These are phyloP conservation scores for Limnephilus auricula DNA, from an alignment of 2,888 invertebrate genomes.

Conservation along the genomic window DNA sequence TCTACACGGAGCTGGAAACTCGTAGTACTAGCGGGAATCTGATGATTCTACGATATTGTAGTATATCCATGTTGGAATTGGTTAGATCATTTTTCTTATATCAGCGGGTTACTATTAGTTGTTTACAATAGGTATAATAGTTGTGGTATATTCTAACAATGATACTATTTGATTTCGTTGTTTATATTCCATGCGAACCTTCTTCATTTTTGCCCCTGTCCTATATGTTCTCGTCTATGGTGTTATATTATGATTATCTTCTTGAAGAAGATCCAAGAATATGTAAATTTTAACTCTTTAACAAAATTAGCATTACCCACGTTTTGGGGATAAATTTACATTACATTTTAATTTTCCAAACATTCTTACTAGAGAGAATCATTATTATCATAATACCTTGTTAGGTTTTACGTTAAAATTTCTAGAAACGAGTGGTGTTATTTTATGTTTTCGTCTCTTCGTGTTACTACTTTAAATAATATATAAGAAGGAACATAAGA, in stretches of 20 bases:
- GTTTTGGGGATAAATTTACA: neutral
- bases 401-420: neutral
- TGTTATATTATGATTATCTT: neutral
- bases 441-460: neutral
- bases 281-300: neutral
- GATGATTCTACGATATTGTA: too few relatives aligned
- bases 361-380: neutral
- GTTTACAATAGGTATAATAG: too few relatives aligned
- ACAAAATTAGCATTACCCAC: neutral
- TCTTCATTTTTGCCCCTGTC: too few relatives aligned
- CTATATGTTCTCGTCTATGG: neutral
- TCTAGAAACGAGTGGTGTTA: neutral
- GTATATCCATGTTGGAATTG: too few relatives aligned
- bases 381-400: neutral
- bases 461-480: neutral
- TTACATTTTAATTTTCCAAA: neutral
- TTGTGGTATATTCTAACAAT: too few relatives aligned
- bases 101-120: too few relatives aligned
- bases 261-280: neutral
- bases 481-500: neutral
- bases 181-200: too few relatives aligned
- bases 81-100: too few relatives aligned
- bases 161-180: too few relatives aligned
- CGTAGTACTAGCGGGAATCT: too few relatives aligned
- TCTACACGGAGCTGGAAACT: too few relatives aligned